These are phyloP conservation scores for Ennomos quercinarius DNA, from an alignment of 2,888 invertebrate genomes.

Conservation along the genomic window DNA sequence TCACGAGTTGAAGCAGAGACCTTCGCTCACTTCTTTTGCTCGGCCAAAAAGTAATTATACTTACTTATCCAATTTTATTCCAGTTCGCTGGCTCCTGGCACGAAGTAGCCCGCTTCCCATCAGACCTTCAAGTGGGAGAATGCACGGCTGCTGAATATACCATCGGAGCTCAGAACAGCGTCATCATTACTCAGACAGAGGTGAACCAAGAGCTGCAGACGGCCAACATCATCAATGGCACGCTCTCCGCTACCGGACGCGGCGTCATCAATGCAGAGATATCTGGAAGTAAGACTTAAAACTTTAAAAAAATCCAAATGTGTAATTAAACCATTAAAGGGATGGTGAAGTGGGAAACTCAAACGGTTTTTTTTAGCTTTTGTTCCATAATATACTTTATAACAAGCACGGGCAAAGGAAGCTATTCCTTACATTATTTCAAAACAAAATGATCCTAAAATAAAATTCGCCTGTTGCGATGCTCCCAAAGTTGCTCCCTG, in stretches of 20 bases:
- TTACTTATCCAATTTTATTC: conserved; percentile 16
- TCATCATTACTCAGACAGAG: conserved; percentile 53
- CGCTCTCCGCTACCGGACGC: conserved; percentile 46
- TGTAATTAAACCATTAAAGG: too few relatives aligned
- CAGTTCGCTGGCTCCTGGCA: conserved; percentile 75
- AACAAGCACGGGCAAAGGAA: too few relatives aligned
- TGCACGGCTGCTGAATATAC: conserved; percentile 54
- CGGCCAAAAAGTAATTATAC: too few relatives aligned
- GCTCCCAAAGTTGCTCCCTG: too few relatives aligned
- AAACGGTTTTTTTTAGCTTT: too few relatives aligned
- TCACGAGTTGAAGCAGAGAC: too few relatives aligned
- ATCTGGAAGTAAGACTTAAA: conserved; percentile 46
- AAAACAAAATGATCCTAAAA: too few relatives aligned
- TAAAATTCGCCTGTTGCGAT: too few relatives aligned
- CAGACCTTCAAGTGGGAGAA: conserved; percentile 64
- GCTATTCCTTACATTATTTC: too few relatives aligned
- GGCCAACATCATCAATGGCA: conserved; percentile 46
- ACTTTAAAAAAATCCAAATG: neutral
- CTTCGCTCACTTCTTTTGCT: too few relatives aligned
- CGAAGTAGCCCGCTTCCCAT: conserved; percentile 71
- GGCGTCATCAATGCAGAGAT: conserved; percentile 57
- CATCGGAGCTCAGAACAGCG: conserved; percentile 35
- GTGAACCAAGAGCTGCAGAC: conserved; percentile 55
- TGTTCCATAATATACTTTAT: too few relatives aligned
- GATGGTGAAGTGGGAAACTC: too few relatives aligned